Base-by-base conservation (phyloP, 2,797 vertebrate genomes). In the Cossypha caffra region DNA sequence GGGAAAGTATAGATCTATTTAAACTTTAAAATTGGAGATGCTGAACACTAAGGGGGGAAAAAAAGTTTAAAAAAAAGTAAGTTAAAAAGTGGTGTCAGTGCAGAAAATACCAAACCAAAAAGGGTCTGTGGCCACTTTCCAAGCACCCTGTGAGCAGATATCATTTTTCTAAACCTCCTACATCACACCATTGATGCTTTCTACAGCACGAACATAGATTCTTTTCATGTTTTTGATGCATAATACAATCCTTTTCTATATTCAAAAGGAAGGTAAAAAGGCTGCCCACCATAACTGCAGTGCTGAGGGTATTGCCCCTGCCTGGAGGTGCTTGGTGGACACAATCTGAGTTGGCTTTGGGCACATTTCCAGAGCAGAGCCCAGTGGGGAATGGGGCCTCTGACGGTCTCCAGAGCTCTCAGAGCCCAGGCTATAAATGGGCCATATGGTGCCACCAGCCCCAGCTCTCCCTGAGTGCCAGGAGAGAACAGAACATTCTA, bases 1-100 rank as follows among this genome's bases (percentile, higher is more conserved):
- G 98, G 98, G 97, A 97, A 90, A 86, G n/a, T 62, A 86, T 33
- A 91, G 94, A 96, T 96, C 95, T 96, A 55, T 75, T 95, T 92
- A 96, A 97, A 97, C 88, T 97, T 96, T 90, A 94, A 96, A 97
- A 97, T 18, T 52, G 73, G 88, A 94, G 79, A 87, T 68, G 73
- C 21, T 67, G 68, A 94, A 95, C 91, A 88, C 50, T 35, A 67
- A 67, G 59, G n/a, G 67, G 10, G 0, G 9, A 18, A 69, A 40
- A 20, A 69, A 40, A 15, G 73, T 13, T 38, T 12, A 45, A 4
- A 33, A 25, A 17, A 50, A 51, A 50, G 20, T 38, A 14, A 64
- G 62, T 48, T 94, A 66, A 74, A 78, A 93, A 90, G 58, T 24
- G 38, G 59, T 71, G 61, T 89, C 79, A 54, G 5, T 42, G 80